Conservation (phyloP, 2,113 vertebrate species). For the Ariopsis seemanni region DNA sequence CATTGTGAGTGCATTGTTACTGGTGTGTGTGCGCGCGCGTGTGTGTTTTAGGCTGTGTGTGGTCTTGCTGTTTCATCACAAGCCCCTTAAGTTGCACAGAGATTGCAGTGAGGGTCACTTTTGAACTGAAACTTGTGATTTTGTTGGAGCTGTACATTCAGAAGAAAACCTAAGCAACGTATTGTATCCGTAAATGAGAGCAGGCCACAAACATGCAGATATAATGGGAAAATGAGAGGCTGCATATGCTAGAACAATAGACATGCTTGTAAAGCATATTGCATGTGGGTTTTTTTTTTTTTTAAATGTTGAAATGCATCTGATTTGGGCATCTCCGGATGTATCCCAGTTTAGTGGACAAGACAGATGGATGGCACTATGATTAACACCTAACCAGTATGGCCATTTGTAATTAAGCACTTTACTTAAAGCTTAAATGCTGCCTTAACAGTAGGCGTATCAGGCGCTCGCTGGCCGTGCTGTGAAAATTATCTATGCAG, state of each 20-base stretch:
- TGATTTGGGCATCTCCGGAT: neutral
- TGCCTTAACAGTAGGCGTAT: neutral
- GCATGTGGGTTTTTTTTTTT: neutral
- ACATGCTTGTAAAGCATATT: neutral
- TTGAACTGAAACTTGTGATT: neutral
- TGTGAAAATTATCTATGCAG: too few relatives aligned
- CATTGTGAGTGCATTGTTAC: neutral
- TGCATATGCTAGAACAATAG: constrained; percentile 1
- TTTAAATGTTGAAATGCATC: neutral
- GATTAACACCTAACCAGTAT: neutral
- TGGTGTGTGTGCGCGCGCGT: neutral
- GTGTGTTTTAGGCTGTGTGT: neutral
- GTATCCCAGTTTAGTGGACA: neutral
- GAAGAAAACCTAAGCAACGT: neutral
- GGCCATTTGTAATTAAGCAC: neutral
- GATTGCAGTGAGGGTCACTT: neutral
- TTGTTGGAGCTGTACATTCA: neutral
- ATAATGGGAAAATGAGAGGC: constrained; percentile 3
- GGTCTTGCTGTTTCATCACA: neutral
- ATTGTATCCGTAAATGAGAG: constrained; percentile 4
- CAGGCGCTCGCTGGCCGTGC: too few relatives aligned
- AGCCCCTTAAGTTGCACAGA: neutral
- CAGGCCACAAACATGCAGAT: constrained; percentile 4
- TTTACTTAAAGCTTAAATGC: neutral
- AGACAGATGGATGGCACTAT: neutral